These are phyloP conservation scores for Scaptomyza hsui DNA, from an alignment of 1,140 invertebrate species.

Conservation along the genomic window DNA sequence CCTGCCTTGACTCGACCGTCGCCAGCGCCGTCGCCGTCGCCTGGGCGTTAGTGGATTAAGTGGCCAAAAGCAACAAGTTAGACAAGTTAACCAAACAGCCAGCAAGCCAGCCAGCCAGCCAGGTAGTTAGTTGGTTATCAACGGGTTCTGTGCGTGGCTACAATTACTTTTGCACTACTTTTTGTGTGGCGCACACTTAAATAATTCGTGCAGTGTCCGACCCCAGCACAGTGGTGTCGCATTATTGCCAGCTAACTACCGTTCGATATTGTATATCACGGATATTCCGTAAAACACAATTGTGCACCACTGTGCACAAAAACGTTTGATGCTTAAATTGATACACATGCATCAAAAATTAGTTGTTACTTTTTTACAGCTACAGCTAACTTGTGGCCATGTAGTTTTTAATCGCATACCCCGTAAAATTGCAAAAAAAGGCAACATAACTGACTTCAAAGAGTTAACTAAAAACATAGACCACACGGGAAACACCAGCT, in stretches of 20 bases:
- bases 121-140: conserved; percentile 45
- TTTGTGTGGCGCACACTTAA: conserved; percentile 43
- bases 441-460: no score
- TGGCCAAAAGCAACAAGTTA: conserved; percentile 71
- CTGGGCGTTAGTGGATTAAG: conserved; percentile 61
- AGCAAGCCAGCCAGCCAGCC: conserved; percentile 2
- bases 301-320: conserved; percentile 23
- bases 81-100: conserved; percentile 54
- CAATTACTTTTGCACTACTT: conserved; percentile 81
- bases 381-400: conserved; percentile 1
- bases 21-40: conserved; percentile 12
- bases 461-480: no score
- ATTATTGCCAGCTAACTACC: conserved; percentile 20
- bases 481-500: no score
- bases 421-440: background rate
- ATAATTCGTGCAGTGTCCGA: conserved; percentile 35
- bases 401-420: conserved; percentile 8
- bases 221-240: conserved; percentile 31
- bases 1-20: conserved; percentile 51
- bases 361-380: background rate
- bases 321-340: conserved; percentile 2
- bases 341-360: conserved; percentile 17
- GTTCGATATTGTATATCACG: background rate
- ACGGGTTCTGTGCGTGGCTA: conserved; percentile 69
- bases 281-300: background rate